phyloP scores from a whole-genome alignment of 2,113 vertebrate genomes.

The Acinonyx jubatus region DNA sequence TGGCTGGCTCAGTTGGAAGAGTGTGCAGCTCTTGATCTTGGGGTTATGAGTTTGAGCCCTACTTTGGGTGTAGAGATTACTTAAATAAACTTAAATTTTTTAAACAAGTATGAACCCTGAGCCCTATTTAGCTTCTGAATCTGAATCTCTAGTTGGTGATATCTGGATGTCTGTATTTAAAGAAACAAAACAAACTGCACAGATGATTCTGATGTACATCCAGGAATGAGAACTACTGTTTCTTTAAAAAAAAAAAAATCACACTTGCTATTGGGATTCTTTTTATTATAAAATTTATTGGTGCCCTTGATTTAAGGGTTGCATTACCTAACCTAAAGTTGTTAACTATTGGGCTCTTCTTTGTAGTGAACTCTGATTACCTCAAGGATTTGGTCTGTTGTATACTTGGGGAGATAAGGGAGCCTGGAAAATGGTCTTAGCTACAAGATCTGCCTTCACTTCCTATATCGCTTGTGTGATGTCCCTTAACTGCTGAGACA shows the following conservation, averaged over 20 bases:
- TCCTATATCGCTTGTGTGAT: background rate
- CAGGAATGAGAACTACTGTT: background rate
- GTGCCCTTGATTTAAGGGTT: background rate
- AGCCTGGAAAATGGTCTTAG: background rate
- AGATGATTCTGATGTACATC: background rate
- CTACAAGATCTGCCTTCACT: background rate
- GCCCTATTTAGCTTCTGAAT: background rate
- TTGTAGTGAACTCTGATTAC: slow-evolving; percentile 9
- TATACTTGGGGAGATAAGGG: background rate
- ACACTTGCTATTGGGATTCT: background rate
- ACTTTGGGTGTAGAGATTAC: no score
- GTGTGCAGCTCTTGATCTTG: no score
- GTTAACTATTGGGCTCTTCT: background rate
- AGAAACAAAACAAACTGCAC: background rate
- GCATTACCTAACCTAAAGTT: background rate
- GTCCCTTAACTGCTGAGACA: background rate
- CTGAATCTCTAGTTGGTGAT: background rate
- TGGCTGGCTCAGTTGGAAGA: no score
- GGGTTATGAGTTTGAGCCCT: no score
- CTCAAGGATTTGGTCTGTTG: slow-evolving; percentile 5
- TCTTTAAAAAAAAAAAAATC: background rate
- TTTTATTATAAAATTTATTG: background rate
- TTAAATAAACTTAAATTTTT: no score
- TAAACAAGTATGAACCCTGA: background rate
- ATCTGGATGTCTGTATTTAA: background rate